phyloP scores from a whole-genome alignment of 1,140 invertebrate genomes.

The Planococcus citri region DNA sequence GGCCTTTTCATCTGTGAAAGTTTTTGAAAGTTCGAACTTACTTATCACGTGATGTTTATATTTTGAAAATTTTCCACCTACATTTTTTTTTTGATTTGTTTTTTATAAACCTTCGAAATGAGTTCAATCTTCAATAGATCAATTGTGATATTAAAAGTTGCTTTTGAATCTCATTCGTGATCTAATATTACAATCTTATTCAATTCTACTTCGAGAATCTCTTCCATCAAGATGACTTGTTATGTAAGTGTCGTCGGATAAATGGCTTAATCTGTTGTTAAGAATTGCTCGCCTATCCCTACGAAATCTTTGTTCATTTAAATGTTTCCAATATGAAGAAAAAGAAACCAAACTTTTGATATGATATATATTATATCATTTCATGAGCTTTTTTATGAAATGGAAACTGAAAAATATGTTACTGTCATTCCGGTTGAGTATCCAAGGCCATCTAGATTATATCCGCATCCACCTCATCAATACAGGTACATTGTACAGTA shows the following conservation, averaged over 20 bases:
- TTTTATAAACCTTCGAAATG: neutral
- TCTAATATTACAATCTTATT: neutral
- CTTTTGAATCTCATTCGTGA: neutral
- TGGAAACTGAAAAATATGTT: slow-evolving; percentile 24
- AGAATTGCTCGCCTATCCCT: neutral
- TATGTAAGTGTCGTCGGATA: neutral
- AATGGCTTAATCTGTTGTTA: neutral
- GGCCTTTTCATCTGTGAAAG: no score
- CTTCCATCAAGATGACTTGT: neutral
- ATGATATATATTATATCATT: neutral
- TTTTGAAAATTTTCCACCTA: slow-evolving; percentile 2
- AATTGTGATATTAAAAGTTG: neutral
- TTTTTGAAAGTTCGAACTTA: no score
- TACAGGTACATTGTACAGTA: slow-evolving; percentile 27
- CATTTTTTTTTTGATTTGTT: neutral
- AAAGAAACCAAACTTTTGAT: slow-evolving; percentile 1
- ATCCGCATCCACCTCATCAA: slow-evolving; percentile 28
- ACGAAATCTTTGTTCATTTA: neutral
- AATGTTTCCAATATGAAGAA: neutral
- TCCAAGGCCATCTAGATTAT: slow-evolving; percentile 26
- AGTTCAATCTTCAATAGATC: neutral
- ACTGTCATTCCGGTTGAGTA: slow-evolving; percentile 30
- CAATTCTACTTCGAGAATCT: neutral
- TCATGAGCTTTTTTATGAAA: slow-evolving; percentile 11
- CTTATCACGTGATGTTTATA: neutral